Base-by-base conservation (phyloP, 1,140 invertebrate species). In the Drosophila miranda region DNA sequence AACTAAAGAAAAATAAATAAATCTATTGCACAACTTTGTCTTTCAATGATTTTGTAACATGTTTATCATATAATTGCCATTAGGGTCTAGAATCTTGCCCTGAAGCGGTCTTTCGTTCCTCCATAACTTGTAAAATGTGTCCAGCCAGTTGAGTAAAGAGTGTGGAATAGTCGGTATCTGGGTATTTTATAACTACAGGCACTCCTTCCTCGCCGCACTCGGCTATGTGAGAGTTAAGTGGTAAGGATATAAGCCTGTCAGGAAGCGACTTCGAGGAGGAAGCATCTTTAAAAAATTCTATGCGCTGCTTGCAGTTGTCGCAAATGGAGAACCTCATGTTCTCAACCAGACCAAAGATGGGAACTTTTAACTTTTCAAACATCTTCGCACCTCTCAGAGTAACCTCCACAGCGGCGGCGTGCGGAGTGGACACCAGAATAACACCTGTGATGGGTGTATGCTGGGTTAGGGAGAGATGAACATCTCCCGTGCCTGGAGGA, bases 401-500 rank as follows among this genome's bases (percentile, higher is more conserved):
- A 38, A 98, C 96, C 82, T 96, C 94, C 5, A 97, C 76, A 0
- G 97, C 95, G 6, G 96, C 95, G 54, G 93, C 93, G 90, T 98
- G 97, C 0, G 97, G 96, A 1, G 97, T 98, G 13, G 96, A 97
- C 0, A 98, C 95, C 28, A 98, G 91, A 6, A 98, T 72, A 6
- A 94, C 95, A 26, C 95, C 95, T 92, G 90, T 55, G 86, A 99
- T 94, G 11, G 96, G 95, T 42, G 98, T 92, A 91, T 96, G 97
- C 91, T 99, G 98, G 53, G 95, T 92, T 0, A 98, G 93, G 0
- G 96, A 97, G 6, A 98, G 91, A 88, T 97, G 96, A 1, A 96
- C 97, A 91, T 98, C 97, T 4, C 97, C 97, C 2, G 97, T 98
- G 52, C 97, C 97, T 0, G 97, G 97, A 2, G 97, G 97, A 59